Evolutionary conservation across 2,797 vertebrate genomes (phyloP), one percentile per base, ranked within the genome.

Genomic region (Cossypha heuglini): DNA sequence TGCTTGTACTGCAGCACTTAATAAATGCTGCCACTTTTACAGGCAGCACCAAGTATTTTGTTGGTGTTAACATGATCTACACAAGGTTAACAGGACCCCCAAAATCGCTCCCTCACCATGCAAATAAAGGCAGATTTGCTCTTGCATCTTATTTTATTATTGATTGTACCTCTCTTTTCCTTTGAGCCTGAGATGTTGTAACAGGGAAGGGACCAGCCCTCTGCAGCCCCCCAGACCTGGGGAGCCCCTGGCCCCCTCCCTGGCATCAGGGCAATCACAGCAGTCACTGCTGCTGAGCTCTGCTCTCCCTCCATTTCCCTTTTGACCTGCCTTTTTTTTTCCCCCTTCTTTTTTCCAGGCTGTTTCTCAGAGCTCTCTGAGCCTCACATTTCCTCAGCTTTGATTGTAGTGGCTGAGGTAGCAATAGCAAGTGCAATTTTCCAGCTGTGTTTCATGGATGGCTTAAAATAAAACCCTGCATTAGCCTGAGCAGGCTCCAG

Each of bases 401-500:
- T 83, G 92, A 88, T 82, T 93, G 87, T 19, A 80, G 92, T 2
- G 1, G 75, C 88, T 69, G 73, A 92, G 79, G 86, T 77, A 95
- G 93, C 89, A 92, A 81, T 81, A 78, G 71, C 79, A 57, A 92
- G 76, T 31, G 76, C 76, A 86, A 95, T 88, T 88, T 95, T 48
- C 15, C n/a, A 74, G 83, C 75, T 49, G 28, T 2, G 24, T 86
- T 90, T 94, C 76, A 24, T 6, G 73, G 76, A 2, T 11, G 1
- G 73, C 67, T 88, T 86, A 21, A 83, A 77, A 71, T 57, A 73
- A 90, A 71, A 8, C 45, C 48, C 45, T 49, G 68, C 72, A 52
- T 93, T 79, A 77, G 75, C 40, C 72, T 8, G 72, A 55, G 72
- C 68, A 38, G 59, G 54, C 43, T 91, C 52, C 54, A 29, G 25